phyloP scores from a whole-genome alignment of 2,888 invertebrate species.

The Plebejus argus region DNA sequence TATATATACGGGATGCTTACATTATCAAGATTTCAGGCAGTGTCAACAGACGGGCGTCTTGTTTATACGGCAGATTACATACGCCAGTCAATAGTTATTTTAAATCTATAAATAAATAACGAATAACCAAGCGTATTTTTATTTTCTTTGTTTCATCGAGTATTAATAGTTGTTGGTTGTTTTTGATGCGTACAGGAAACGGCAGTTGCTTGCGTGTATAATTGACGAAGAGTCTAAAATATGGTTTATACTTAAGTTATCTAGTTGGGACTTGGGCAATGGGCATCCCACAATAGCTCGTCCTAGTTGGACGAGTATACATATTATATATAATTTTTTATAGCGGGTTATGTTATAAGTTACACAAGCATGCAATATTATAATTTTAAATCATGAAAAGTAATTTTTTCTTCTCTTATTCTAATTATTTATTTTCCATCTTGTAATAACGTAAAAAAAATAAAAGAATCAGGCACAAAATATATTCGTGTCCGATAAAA shows the following conservation, averaged over 20 bases:
- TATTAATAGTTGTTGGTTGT: too few species aligned
- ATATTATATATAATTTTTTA: too few species aligned
- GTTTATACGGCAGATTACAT: constrained; percentile 24
- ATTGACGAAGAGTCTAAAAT: too few species aligned
- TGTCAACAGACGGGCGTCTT: constrained; percentile 32
- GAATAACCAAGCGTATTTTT: background rate
- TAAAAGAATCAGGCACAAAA: background rate
- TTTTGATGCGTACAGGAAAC: too few species aligned
- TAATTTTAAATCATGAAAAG: too few species aligned
- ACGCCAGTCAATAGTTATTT: background rate
- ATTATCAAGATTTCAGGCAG: constrained; percentile 32
- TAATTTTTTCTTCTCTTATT: too few species aligned
- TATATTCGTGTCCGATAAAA: constrained; percentile 19
- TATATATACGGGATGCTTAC: constrained; percentile 20
- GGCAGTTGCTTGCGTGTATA: background rate
- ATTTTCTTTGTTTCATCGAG: background rate
- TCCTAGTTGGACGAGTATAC: too few species aligned
- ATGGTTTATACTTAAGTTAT: too few species aligned
- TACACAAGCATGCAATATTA: too few species aligned
- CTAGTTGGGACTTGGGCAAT: too few species aligned
- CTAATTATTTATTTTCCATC: background rate
- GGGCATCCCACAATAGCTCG: too few species aligned
- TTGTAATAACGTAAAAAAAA: background rate
- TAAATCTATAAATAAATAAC: background rate
- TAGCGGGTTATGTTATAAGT: too few species aligned